Evolutionary conservation across 2,797 vertebrate species (phyloP).

Genomic region (Rhinophrynus dorsalis): DNA sequence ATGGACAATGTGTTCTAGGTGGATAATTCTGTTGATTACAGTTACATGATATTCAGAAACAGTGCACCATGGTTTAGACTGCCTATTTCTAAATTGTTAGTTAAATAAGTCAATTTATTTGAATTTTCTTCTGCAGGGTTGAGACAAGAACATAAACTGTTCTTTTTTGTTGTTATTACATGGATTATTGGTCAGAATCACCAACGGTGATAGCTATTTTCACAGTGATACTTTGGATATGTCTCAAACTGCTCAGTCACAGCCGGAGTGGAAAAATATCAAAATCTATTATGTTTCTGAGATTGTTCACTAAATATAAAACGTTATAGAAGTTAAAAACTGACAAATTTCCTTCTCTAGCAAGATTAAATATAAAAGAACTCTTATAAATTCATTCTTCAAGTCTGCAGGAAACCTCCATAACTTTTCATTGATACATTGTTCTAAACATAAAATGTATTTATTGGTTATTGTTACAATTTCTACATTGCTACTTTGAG

Average conservation of each 20-base stretch:
- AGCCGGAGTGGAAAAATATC: background rate
- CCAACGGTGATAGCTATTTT: background rate
- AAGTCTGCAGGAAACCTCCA: too few relatives aligned
- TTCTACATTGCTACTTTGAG: too few relatives aligned
- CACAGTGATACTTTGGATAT: background rate
- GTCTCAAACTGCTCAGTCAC: background rate
- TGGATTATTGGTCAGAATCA: conserved; percentile 3
- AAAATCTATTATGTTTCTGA: background rate
- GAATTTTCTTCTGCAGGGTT: background rate
- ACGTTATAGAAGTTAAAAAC: background rate
- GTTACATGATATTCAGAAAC: background rate
- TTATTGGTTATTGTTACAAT: too few relatives aligned
- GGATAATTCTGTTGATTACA: conserved; percentile 1
- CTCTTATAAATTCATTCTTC: too few relatives aligned
- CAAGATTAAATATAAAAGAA: too few relatives aligned
- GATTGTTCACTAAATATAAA: background rate
- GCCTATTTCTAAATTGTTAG: background rate
- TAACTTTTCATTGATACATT: too few relatives aligned
- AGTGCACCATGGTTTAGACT: background rate
- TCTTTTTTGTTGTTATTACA: conserved; percentile 1
- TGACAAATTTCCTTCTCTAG: background rate
- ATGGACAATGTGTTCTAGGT: background rate
- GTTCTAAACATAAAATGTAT: too few relatives aligned
- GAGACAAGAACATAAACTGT: conserved; percentile 2
- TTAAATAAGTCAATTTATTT: background rate